Percentiles rank a stretch among this genome's conserved stretches.
Conservation (phyloP, 2,888 invertebrate species). For the Ornithoptera alexandrae region DNA sequence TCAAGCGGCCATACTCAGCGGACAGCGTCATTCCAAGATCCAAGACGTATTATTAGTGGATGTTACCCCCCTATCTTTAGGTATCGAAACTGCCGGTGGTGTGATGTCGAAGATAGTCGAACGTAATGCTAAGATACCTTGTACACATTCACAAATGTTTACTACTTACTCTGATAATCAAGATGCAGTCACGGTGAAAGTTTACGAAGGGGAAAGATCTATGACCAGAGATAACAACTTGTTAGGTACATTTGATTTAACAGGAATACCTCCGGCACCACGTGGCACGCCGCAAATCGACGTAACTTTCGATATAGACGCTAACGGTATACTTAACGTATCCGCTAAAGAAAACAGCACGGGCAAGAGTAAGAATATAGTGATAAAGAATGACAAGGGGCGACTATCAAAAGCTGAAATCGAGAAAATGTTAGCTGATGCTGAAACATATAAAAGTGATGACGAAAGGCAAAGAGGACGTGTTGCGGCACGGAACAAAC, state of each 20-base stretch:
- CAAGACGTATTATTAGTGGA: conserved; percentile 83
- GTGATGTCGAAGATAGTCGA: conserved; percentile 88
- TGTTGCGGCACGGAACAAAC: conserved; percentile 83
- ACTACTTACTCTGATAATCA: conserved; percentile 91
- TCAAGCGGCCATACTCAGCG: conserved; percentile 85
- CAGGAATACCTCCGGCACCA: conserved; percentile 84
- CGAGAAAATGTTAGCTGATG: conserved; percentile 88
- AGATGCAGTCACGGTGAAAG: conserved; percentile 85
- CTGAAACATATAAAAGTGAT: conserved; percentile 85
- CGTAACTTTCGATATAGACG: conserved; percentile 87
- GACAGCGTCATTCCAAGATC: conserved; percentile 86
- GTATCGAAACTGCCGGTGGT: conserved; percentile 89
- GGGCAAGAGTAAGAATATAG: conserved; percentile 86
- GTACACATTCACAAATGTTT: conserved; percentile 85
- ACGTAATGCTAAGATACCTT: conserved; percentile 85
- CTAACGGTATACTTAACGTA: conserved; percentile 90
- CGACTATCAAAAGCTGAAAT: conserved; percentile 90
- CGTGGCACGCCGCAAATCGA: conserved; percentile 84
- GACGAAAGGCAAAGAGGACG: conserved; percentile 84
- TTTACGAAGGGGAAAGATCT: conserved; percentile 87
- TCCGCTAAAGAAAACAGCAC: conserved; percentile 85
- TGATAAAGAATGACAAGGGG: conserved; percentile 91
- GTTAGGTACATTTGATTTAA: conserved; percentile 82
- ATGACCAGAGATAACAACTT: conserved; percentile 89
- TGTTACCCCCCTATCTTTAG: conserved; percentile 82